phyloP scores from a whole-genome alignment of 2,888 invertebrate species.

The Dendrolimus houi region DNA sequence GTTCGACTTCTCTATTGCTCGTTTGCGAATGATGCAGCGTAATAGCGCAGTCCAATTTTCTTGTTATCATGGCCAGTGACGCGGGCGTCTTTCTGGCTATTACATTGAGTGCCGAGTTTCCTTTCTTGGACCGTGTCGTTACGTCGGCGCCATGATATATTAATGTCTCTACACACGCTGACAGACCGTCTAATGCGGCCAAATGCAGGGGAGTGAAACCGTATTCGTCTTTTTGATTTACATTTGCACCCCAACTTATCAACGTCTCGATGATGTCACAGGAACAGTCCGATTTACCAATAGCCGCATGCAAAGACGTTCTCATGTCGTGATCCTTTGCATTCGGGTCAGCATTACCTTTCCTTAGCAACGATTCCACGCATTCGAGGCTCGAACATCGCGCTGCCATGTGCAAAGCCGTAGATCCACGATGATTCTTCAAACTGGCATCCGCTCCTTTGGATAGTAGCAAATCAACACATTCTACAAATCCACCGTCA shows the following conservation, averaged over 20 bases:
- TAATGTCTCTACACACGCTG: slow-evolving; percentile 89
- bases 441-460: slow-evolving; percentile 85
- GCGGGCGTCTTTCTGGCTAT: slow-evolving; percentile 92
- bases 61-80: slow-evolving; percentile 87
- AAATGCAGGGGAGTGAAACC: slow-evolving; percentile 91
- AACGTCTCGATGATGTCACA: slow-evolving; percentile 88
- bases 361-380: slow-evolving; percentile 84
- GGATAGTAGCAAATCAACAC: slow-evolving; percentile 83
- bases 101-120: slow-evolving; percentile 89
- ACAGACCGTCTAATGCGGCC: slow-evolving; percentile 89
- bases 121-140: slow-evolving; percentile 91
- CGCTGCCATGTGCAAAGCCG: slow-evolving; percentile 90
- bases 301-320: slow-evolving; percentile 88
- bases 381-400: slow-evolving; percentile 88
- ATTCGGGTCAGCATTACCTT: slow-evolving; percentile 86
- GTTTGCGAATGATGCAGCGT: slow-evolving; percentile 86
- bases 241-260: slow-evolving; percentile 87
- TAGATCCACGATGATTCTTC: slow-evolving; percentile 87
- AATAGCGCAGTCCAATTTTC: slow-evolving; percentile 88
- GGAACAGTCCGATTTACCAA: slow-evolving; percentile 88
- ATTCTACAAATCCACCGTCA: slow-evolving; percentile 90
- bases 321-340: slow-evolving; percentile 87
- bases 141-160: slow-evolving; percentile 92
- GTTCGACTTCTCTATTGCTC: slow-evolving; percentile 86
- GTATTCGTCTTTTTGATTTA: slow-evolving; percentile 89